Conservation (phyloP, 1,140 invertebrate genomes). For the Telenomus remus region DNA sequence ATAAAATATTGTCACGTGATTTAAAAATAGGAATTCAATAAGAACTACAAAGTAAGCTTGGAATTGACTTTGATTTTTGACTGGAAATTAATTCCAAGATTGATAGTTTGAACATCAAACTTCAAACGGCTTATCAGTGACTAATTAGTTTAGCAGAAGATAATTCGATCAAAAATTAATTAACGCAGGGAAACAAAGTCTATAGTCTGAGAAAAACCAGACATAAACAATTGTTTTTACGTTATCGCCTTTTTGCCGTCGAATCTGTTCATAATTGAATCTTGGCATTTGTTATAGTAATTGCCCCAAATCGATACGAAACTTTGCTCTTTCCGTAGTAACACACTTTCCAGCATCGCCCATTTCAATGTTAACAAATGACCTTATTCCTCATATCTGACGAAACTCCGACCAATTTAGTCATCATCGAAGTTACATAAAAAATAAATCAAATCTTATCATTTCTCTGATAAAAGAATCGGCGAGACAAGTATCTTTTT, state of each 20-base stretch:
- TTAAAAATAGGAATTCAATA: no score
- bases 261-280: background rate
- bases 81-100: no score
- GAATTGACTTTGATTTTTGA: no score
- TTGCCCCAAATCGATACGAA: conserved; percentile 18
- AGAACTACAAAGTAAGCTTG: no score
- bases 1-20: no score
- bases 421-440: background rate
- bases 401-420: background rate
- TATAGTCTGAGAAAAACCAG: background rate
- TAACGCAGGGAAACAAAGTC: background rate
- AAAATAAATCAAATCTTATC: no score
- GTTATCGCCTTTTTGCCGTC: background rate
- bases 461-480: no score
- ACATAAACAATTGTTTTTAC: no score
- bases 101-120: no score
- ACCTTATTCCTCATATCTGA: background rate
- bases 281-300: no score
- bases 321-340: conserved; percentile 27
- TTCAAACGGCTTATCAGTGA: background rate
- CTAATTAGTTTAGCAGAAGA: conserved; percentile 13
- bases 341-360: conserved; percentile 23
- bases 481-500: no score
- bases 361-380: background rate
- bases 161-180: conserved; percentile 7